These are phyloP conservation scores for Sesamia inferens DNA, from an alignment of 2,888 invertebrate species.

Conservation along the genomic window DNA sequence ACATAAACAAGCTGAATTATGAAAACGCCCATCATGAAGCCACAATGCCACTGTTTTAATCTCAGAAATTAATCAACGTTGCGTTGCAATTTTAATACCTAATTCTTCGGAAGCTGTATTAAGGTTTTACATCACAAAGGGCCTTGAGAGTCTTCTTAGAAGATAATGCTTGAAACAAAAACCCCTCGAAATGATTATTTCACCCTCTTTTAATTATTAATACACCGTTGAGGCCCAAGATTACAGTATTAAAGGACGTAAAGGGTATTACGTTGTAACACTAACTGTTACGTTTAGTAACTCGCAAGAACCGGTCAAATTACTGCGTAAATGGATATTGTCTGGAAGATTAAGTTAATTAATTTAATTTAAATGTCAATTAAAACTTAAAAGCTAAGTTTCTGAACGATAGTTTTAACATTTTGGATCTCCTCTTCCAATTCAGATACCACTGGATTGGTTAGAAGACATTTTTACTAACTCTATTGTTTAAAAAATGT, in stretches of 20 bases:
- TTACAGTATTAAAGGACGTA: conserved; percentile 77
- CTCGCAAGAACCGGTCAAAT: conserved; percentile 45
- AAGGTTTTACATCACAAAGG: conserved; percentile 64
- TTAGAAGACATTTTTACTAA: neutral
- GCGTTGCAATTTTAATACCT: conserved; percentile 71
- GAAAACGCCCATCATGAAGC: conserved; percentile 50
- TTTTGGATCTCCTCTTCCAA: neutral
- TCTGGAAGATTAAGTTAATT: conserved; percentile 8
- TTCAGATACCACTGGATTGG: neutral
- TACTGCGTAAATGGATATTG: conserved; percentile 29
- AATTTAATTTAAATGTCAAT: conserved; percentile 11
- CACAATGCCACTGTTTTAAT: conserved; percentile 62
- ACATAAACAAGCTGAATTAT: conserved; percentile 60
- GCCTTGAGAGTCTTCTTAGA: conserved; percentile 68
- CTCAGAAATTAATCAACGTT: conserved; percentile 66
- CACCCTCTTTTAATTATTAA: conserved; percentile 86
- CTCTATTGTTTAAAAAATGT: too few relatives aligned
- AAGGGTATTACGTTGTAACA: conserved; percentile 63
- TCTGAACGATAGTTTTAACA: neutral
- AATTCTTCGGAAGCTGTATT: conserved; percentile 65
- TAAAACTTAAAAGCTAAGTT: neutral
- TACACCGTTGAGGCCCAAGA: conserved; percentile 78
- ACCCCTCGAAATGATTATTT: conserved; percentile 74
- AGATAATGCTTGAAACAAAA: conserved; percentile 80
- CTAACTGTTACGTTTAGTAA: conserved; percentile 58